phyloP scores from a whole-genome alignment of 2,888 invertebrate genomes.

The Belgica antarctica region DNA sequence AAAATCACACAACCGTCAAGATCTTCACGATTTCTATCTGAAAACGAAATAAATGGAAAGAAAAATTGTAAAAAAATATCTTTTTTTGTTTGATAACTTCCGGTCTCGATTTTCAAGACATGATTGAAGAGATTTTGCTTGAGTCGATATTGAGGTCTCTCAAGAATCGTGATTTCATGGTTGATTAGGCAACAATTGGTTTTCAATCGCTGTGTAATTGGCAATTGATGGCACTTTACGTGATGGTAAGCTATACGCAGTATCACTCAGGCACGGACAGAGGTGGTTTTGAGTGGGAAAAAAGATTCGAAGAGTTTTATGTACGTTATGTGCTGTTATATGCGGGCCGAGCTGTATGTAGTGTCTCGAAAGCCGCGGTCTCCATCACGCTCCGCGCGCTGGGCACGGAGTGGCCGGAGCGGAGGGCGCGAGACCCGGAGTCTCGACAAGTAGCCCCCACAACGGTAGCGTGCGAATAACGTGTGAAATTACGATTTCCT shows the following conservation, averaged over 20 bases:
- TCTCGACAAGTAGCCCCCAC: no score
- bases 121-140: not conserved
- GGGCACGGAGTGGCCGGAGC: not conserved
- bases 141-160: not conserved
- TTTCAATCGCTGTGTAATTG: conserved; percentile 39
- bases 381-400: no score
- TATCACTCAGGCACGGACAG: no score
- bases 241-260: conserved; percentile 31
- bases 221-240: conserved; percentile 37
- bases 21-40: not conserved
- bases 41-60: not conserved
- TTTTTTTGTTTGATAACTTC: not conserved
- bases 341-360: no score
- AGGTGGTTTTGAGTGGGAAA: no score
- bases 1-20: not conserved
- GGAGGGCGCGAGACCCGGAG: not conserved
- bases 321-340: no score
- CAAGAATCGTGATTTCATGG: conserved; percentile 38
- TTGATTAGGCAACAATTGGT: conserved; percentile 35
- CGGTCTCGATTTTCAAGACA: not conserved
- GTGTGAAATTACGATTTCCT: no score
- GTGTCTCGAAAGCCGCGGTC: no score
- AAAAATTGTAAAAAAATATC: conserved; percentile 22
- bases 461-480: no score
- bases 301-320: no score